phyloP scores from a whole-genome alignment of 2,797 vertebrate genomes.

The Pelochelys cantorii region DNA sequence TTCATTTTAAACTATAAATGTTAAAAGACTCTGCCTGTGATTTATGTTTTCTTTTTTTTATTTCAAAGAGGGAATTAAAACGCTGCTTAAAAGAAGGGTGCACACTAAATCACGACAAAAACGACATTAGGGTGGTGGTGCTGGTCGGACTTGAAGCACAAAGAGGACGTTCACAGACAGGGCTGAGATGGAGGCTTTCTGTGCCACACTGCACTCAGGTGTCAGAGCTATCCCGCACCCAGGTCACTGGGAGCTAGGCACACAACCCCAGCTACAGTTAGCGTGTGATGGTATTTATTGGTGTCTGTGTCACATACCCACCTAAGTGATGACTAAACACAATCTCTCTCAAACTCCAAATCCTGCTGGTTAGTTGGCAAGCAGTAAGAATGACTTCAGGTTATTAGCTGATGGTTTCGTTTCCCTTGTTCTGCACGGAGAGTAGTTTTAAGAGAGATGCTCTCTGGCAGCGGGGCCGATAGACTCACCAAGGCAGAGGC shows the following conservation, averaged over 20 bases:
- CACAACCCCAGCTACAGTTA: background rate
- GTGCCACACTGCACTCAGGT: rapidly evolving
- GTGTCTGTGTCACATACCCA: background rate
- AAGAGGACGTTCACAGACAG: background rate
- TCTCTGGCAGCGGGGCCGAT: background rate
- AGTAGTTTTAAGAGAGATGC: background rate
- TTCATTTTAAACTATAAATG: slow-evolving; percentile 87
- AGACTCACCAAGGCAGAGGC: no score
- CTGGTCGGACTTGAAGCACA: background rate
- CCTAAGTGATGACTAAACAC: background rate
- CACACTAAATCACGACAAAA: slow-evolving; percentile 37
- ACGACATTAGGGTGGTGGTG: background rate
- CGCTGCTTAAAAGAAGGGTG: slow-evolving; percentile 61
- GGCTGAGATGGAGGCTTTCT: background rate
- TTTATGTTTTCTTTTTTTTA: slow-evolving; percentile 74
- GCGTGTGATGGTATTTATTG: background rate
- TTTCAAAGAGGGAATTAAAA: slow-evolving; percentile 71
- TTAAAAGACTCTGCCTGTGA: slow-evolving; percentile 84
- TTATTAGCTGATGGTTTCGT: background rate
- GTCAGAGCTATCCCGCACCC: rapidly evolving
- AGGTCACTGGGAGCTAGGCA: background rate
- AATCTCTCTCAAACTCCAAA: background rate
- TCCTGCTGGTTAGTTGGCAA: background rate
- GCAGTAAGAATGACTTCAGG: background rate
- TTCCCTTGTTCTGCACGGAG: background rate